Conservation (phyloP, 2,888 invertebrate species). For the Protophormia terraenovae region DNA sequence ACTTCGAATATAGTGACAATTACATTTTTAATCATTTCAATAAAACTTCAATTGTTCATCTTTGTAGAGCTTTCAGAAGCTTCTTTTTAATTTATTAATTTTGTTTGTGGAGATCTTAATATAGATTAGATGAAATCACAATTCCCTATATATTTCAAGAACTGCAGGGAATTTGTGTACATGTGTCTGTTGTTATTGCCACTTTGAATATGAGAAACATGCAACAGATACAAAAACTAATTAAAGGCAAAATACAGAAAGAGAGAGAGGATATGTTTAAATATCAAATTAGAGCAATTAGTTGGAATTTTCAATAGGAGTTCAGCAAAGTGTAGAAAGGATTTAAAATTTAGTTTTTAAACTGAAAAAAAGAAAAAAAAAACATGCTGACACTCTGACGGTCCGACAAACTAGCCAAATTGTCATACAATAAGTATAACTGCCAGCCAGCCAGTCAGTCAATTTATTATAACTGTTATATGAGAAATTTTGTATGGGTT, state of each 20-base stretch:
- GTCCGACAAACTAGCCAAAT: background rate
- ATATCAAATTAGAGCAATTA: slow-evolving; percentile 64
- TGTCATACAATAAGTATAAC: no score
- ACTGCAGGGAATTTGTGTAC: no score
- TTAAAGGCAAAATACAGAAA: slow-evolving; percentile 10
- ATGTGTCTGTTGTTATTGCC: background rate
- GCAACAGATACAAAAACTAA: slow-evolving; percentile 36
- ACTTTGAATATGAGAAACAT: slow-evolving; percentile 25
- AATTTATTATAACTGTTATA: slow-evolving; percentile 4
- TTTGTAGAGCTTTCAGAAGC: no score
- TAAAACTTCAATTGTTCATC: no score
- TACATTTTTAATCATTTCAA: no score
- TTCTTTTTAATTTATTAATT: no score
- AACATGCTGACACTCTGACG: background rate
- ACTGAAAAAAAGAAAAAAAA: background rate
- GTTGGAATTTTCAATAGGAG: slow-evolving; percentile 65
- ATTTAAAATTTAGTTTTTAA: slow-evolving; percentile 50
- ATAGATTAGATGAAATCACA: no score
- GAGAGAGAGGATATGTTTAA: background rate
- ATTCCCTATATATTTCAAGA: no score
- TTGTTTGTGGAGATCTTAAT: no score
- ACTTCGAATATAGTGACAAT: no score
- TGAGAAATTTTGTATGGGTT: slow-evolving; percentile 3
- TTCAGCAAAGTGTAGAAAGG: slow-evolving; percentile 50
- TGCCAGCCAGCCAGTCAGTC: background rate